Base-by-base conservation (phyloP, 2,888 invertebrate species). In the Ligdia adustata region DNA sequence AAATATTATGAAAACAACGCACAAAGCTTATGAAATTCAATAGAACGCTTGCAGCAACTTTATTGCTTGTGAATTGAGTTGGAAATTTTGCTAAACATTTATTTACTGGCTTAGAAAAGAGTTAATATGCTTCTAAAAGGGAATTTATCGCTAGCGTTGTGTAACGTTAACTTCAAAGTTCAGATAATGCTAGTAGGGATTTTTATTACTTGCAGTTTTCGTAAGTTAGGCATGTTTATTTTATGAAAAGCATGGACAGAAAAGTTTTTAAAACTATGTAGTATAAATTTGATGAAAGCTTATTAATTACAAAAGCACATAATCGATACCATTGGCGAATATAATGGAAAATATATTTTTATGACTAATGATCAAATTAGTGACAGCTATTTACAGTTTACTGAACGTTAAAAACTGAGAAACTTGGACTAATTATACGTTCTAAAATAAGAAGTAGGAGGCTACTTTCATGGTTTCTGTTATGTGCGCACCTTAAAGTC, bases 1-100 rank as follows among this genome's bases (percentile, higher is more conserved):
- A 53, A 60, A 56, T 47, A 42, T 33, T 20, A 24, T 28, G 27
- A 33, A 42, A 49, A 54, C 49, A 41, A 50, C 35, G 34, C 35
- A 35, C 27, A 32, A 42, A 44, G 32, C 27, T 31, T 35, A 43
- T 24, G 31, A 47, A 46, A 49, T 45, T 39, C 41, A 43, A 44
- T 53, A 47, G 27, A 22, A 39, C 12, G 28, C 24, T 34, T 7
- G 9, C 28, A 22, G 18, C 18, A 38, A 41, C 51, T 47, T 47
- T 40, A 41, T 35, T 35, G 29, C 47, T 16, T 16, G 26, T 29
- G 31, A 47, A 37, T 35, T 41, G 41, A 41, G 40, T 24, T 40
- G 26, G 29, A 40, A 34, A 35, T 47, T 34, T 35, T 47, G 35
- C 34, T 47, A 35, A 29, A 24, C 29, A 37, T 32, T 28, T 45